Conservation (phyloP, 2,113 vertebrate genomes). For the Actinemys pallida region DNA sequence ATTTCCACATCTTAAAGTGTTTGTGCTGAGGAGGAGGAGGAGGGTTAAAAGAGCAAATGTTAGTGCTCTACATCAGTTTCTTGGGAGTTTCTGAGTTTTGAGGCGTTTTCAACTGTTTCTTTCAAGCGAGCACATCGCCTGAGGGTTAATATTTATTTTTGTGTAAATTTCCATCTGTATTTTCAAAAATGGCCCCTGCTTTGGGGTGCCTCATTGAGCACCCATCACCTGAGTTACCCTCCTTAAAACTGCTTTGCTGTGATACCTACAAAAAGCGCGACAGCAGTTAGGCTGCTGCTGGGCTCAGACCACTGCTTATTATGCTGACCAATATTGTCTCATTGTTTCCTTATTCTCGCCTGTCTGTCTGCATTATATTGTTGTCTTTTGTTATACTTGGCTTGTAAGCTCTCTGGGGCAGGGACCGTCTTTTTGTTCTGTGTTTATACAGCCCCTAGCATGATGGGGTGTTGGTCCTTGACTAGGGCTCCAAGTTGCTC, state of each 20-base stretch:
- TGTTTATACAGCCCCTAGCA: background rate
- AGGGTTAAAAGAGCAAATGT: background rate
- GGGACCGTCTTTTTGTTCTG: background rate
- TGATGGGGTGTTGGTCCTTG: background rate
- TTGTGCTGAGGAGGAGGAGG: background rate
- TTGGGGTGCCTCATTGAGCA: background rate
- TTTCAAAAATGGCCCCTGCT: slow-evolving; percentile 20
- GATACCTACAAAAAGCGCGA: background rate
- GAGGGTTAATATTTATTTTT: slow-evolving; percentile 45
- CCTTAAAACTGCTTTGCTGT: background rate
- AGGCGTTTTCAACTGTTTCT: slow-evolving; percentile 33
- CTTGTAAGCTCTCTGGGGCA: background rate
- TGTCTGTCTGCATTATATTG: background rate
- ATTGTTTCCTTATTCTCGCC: background rate
- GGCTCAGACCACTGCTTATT: background rate
- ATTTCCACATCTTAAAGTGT: background rate
- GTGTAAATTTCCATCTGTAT: slow-evolving; percentile 61
- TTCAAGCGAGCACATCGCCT: slow-evolving; percentile 15
- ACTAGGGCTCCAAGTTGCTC: background rate
- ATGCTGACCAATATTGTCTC: background rate
- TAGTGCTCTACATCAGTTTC: background rate
- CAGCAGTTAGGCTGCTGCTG: background rate
- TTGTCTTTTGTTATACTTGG: background rate
- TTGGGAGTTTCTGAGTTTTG: slow-evolving; percentile 24
- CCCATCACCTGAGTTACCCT: background rate